A percentile compares a stretch with the other conserved stretches of the same genome.
phyloP scores from a whole-genome alignment of 2,797 vertebrate genomes.

The Sebastes hubbsi region DNA sequence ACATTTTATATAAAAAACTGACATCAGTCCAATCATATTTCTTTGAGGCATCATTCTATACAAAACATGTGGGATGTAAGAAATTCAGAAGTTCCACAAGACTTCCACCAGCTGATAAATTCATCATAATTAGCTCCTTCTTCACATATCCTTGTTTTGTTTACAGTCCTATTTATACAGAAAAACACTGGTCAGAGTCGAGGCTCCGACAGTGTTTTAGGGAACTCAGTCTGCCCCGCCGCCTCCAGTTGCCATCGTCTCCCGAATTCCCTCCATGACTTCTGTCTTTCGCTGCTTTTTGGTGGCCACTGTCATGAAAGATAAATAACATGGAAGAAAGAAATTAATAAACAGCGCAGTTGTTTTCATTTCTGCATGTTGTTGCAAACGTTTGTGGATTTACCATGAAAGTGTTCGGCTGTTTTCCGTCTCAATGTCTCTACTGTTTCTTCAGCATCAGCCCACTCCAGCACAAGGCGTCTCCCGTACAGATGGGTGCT shows the following conservation, averaged over 20 bases:
- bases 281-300: slow-evolving; percentile 85
- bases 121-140: not conserved
- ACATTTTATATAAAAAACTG: slow-evolving; percentile 46
- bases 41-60: slow-evolving; percentile 7
- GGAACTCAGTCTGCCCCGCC: slow-evolving; percentile 56
- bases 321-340: not conserved
- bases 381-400: slow-evolving; percentile 3
- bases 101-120: not conserved
- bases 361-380: not conserved
- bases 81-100: not conserved
- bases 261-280: slow-evolving; percentile 89
- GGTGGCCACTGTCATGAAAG: slow-evolving; percentile 77
- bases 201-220: not conserved
- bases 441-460: slow-evolving; percentile 90
- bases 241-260: slow-evolving; percentile 86
- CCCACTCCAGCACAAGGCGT: slow-evolving; percentile 96
- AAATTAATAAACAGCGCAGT: not conserved
- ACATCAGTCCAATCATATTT: not conserved
- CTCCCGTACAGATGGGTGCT: slow-evolving; percentile 97
- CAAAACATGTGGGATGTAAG: slow-evolving; percentile 21
- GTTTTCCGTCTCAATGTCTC: slow-evolving; percentile 92
- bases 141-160: not conserved
- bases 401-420: slow-evolving; percentile 92
- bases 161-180: slow-evolving; percentile 9
- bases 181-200: not conserved